A percentile compares a stretch with the other conserved stretches of the same genome.
Evolutionary conservation across 2,888 invertebrate species (phyloP).

Genomic region (Blastobasis lacticolella): DNA sequence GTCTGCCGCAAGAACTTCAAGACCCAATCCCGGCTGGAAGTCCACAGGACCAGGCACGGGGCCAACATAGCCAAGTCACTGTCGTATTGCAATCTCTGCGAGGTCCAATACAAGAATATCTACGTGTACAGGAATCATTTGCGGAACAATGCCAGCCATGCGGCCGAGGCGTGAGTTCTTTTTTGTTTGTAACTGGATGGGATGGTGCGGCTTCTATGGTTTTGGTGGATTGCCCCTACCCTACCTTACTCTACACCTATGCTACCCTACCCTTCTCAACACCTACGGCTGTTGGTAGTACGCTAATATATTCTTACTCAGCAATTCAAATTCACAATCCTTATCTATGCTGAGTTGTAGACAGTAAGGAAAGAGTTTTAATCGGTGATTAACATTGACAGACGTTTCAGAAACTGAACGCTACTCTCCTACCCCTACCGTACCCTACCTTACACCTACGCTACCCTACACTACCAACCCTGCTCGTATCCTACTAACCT

Average conservation of each 20-base stretch:
- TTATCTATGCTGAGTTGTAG: too few species aligned
- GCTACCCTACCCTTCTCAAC: not conserved
- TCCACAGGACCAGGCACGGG: slow-evolving; percentile 30
- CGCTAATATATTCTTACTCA: too few species aligned
- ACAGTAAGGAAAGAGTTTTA: too few species aligned
- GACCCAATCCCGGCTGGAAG: slow-evolving; percentile 29
- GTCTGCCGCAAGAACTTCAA: slow-evolving; percentile 31
- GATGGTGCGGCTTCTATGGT: not conserved
- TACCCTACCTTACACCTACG: too few species aligned
- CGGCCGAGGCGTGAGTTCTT: slow-evolving; percentile 29
- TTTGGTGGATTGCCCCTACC: not conserved
- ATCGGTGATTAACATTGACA: too few species aligned
- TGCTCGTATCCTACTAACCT: too few species aligned
- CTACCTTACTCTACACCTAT: not conserved
- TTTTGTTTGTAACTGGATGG: not conserved
- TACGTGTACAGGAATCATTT: slow-evolving; percentile 43
- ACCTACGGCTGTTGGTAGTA: too few species aligned
- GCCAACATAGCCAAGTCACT: slow-evolving; percentile 21
- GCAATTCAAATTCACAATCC: too few species aligned
- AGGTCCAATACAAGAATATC: slow-evolving; percentile 42
- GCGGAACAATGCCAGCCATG: slow-evolving; percentile 34
- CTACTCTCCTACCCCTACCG: too few species aligned
- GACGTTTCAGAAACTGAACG: too few species aligned
- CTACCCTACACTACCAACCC: too few species aligned
- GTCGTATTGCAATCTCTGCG: slow-evolving; percentile 33